phyloP scores from a whole-genome alignment of 2,888 invertebrate genomes.

The Ellobium chinense region DNA sequence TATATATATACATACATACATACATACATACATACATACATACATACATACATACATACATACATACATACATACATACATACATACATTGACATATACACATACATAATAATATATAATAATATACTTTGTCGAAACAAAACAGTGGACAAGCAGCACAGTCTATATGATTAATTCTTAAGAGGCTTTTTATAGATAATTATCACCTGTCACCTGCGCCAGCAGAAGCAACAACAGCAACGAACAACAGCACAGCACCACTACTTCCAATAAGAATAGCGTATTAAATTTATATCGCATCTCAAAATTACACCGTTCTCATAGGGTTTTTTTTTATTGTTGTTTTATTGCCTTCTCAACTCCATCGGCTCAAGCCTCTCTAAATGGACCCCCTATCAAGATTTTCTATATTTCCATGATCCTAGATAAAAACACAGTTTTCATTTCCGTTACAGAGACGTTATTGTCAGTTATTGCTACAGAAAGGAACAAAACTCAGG shows the following conservation, averaged over 20 bases:
- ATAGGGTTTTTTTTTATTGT: no score
- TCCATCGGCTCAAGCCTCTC: no score
- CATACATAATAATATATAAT: not conserved
- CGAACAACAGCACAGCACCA: not conserved
- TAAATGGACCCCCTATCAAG: no score
- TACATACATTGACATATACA: not conserved
- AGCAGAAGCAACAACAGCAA: not conserved
- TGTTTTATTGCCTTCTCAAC: no score
- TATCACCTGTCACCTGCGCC: no score
- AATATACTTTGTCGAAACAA: not conserved
- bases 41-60: not conserved
- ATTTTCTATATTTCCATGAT: no score
- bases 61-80: not conserved
- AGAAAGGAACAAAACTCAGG: no score
- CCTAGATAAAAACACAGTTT: no score
- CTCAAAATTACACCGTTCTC: no score
- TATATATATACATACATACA: constrained; percentile 7
- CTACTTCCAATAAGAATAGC: not conserved
- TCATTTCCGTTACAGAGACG: no score
- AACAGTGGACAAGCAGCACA: not conserved
- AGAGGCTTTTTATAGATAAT: no score
- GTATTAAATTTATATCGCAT: not conserved
- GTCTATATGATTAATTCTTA: not conserved
- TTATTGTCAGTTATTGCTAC: no score
- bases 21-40: not conserved